Percentiles rank a stretch among this genome's conserved stretches.
Evolutionary conservation across 2,113 vertebrate genomes (phyloP).

Genomic region (Rutilus rutilus): DNA sequence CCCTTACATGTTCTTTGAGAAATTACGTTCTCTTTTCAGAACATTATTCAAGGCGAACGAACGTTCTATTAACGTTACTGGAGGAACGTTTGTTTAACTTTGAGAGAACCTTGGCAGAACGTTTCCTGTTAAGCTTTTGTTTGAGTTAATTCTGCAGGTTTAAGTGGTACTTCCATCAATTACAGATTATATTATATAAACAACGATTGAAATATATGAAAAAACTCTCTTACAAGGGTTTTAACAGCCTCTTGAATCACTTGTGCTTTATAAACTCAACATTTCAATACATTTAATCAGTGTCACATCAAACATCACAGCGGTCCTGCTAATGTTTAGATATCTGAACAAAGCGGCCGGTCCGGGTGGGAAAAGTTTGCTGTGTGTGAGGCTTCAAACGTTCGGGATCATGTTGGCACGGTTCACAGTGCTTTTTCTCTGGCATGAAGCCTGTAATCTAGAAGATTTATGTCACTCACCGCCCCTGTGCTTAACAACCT

Average conservation of each 20-base stretch:
- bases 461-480: slow-evolving; percentile 70
- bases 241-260: neutral
- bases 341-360: neutral
- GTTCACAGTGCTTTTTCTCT: slow-evolving; percentile 67
- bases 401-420: slow-evolving; percentile 43
- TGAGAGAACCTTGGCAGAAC: neutral
- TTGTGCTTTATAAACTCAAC: neutral
- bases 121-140: neutral
- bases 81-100: neutral
- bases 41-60: neutral
- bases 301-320: neutral
- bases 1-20: no score
- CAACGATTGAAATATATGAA: neutral
- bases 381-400: neutral
- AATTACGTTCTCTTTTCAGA: neutral
- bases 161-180: neutral
- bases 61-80: neutral
- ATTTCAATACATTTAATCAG: neutral
- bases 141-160: neutral
- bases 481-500: slow-evolving; percentile 73
- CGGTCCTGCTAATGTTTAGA: neutral
- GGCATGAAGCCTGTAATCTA: slow-evolving; percentile 74
- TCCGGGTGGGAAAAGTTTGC: neutral
- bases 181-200: neutral
- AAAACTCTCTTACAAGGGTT: neutral